Conservation (phyloP, 2,888 invertebrate genomes). For the Caenorhabditis sinica region DNA sequence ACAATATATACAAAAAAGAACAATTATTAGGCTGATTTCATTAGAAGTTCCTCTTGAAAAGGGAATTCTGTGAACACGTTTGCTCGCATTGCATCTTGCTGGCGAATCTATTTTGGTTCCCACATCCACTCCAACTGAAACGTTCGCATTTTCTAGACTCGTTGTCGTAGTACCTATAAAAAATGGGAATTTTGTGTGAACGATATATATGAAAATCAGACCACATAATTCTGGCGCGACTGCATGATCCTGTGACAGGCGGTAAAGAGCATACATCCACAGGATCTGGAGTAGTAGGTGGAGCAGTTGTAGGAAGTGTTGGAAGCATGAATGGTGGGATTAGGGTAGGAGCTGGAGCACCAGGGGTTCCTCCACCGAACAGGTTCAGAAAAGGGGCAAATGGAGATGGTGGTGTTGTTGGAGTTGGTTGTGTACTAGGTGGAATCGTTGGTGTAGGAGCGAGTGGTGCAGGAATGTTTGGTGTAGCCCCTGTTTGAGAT, state of each 20-base stretch:
- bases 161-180: constrained; percentile 73
- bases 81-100: constrained; percentile 72
- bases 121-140: constrained; percentile 76
- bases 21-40: not conserved
- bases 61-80: constrained; percentile 64
- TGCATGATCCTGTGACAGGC: constrained; percentile 74
- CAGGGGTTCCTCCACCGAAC: constrained; percentile 62
- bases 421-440: constrained; percentile 5
- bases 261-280: constrained; percentile 69
- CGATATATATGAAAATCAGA: not conserved
- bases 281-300: constrained; percentile 59
- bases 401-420: constrained; percentile 63
- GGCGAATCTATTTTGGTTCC: constrained; percentile 74
- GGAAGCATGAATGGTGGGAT: constrained; percentile 66
- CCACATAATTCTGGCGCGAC: constrained; percentile 75
- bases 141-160: constrained; percentile 72
- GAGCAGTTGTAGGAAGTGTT: constrained; percentile 60
- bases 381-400: constrained; percentile 69
- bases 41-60: constrained; percentile 53
- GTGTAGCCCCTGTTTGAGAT: constrained; percentile 9
- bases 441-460: constrained; percentile 32
- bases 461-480: constrained; percentile 31
- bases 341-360: constrained; percentile 41
- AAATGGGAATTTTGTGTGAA: not conserved
- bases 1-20: constrained; percentile 21